These are phyloP conservation scores for Campylomormyrus tamandua DNA, from an alignment of 2,113 vertebrate genomes.

Conservation along the genomic window DNA sequence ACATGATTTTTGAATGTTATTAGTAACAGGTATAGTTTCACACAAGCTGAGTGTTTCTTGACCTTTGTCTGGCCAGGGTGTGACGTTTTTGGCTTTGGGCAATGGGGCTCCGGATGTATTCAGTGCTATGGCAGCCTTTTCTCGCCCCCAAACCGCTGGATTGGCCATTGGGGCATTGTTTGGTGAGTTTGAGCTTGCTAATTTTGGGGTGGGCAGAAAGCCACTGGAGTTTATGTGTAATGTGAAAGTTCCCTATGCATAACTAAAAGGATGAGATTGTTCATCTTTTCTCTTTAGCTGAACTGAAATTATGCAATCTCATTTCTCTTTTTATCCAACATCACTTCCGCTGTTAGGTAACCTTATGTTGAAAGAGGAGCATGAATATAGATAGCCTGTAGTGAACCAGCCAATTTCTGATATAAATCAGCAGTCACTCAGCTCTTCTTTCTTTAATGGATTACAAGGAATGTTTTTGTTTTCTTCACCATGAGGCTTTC, in stretches of 20 bases:
- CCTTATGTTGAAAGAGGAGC: background rate
- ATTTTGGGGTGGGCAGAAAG: background rate
- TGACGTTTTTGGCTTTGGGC: slow-evolving; percentile 92
- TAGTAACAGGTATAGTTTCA: background rate
- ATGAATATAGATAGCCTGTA: background rate
- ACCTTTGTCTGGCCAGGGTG: slow-evolving; percentile 68
- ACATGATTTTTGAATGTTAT: background rate
- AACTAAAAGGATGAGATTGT: background rate
- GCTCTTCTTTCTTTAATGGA: background rate
- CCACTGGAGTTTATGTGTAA: background rate
- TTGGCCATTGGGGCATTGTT: slow-evolving; percentile 86
- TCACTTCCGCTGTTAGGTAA: background rate
- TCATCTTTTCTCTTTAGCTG: background rate
- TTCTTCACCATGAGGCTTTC: background rate
- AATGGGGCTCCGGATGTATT: slow-evolving; percentile 94
- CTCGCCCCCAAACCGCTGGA: slow-evolving; percentile 75
- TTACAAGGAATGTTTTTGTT: background rate
- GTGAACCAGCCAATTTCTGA: background rate
- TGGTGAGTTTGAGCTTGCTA: slow-evolving; percentile 54
- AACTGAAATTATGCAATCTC: background rate
- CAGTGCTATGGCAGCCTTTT: slow-evolving; percentile 88
- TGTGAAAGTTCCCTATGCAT: background rate
- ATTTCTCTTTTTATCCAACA: background rate
- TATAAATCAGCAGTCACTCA: background rate
- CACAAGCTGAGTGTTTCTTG: slow-evolving; percentile 52